Conservation (phyloP, 2,113 vertebrate genomes). For the Callopanchax toddi region DNA sequence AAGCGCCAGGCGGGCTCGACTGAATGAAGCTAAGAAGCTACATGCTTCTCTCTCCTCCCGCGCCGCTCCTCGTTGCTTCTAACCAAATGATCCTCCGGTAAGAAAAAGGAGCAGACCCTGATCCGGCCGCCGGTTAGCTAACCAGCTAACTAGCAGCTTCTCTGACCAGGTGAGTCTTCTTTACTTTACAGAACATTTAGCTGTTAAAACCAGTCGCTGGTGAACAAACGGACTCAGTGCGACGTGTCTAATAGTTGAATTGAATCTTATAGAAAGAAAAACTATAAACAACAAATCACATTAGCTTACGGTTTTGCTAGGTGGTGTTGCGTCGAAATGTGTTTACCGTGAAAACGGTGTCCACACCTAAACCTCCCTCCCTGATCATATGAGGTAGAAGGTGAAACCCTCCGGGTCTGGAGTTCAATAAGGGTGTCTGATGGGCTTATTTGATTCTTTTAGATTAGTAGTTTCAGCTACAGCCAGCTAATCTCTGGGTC, state of each 20-base stretch:
- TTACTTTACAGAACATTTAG: background rate
- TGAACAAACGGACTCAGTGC: background rate
- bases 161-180: slow-evolving; percentile 44
- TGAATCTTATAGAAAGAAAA: background rate
- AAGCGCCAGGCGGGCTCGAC: no score
- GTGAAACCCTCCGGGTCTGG: no score
- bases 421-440: no score
- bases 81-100: background rate
- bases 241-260: fast-evolving
- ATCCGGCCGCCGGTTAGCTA: slow-evolving; percentile 24
- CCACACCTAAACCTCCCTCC: no score
- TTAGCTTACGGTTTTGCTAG: slow-evolving; percentile 22
- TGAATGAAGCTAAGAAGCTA: no score
- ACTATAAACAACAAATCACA: background rate
- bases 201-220: fast-evolving
- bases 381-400: no score
- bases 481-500: no score
- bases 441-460: no score
- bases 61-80: background rate
- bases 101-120: background rate
- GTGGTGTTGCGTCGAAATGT: no score
- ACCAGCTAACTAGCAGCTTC: background rate
- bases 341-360: no score
- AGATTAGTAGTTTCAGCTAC: no score
- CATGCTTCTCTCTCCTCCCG: background rate